These are phyloP conservation scores for Acromyrmex charruanus DNA, from an alignment of 1,140 invertebrate species.

Conservation along the genomic window DNA sequence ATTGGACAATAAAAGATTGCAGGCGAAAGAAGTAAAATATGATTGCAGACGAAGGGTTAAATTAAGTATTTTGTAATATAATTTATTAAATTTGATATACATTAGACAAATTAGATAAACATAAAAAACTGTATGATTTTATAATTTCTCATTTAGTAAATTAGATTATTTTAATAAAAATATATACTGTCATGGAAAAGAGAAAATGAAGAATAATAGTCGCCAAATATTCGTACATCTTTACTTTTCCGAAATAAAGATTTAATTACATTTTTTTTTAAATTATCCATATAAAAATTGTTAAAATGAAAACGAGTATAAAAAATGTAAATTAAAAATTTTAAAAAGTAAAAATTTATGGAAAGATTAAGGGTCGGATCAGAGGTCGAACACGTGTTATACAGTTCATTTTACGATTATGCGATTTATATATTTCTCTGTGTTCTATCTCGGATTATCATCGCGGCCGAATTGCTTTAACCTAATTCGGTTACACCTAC, in stretches of 20 bases:
- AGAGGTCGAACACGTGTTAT: conserved; percentile 18
- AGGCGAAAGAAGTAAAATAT: too few relatives aligned
- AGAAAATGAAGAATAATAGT: background rate
- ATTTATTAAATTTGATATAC: background rate
- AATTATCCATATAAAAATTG: background rate
- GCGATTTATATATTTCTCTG: conserved; percentile 31
- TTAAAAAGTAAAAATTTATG: background rate
- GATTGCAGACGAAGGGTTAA: too few relatives aligned
- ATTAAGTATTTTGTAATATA: background rate
- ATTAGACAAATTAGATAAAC: background rate
- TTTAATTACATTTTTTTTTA: background rate
- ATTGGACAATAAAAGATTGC: too few relatives aligned
- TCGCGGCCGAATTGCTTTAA: conserved; percentile 46
- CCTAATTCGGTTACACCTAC: conserved; percentile 41
- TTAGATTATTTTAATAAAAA: conserved; percentile 10
- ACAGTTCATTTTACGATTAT: conserved; percentile 45
- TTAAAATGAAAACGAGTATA: background rate
- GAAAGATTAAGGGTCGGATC: background rate
- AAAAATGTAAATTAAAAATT: background rate
- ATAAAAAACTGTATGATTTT: background rate
- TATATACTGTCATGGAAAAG: background rate
- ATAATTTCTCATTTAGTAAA: background rate
- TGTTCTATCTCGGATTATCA: conserved; percentile 45
- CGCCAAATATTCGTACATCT: background rate
- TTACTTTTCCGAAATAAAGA: background rate